phyloP scores from a whole-genome alignment of 2,797 vertebrate species.

The Melanotaenia pygmaea region DNA sequence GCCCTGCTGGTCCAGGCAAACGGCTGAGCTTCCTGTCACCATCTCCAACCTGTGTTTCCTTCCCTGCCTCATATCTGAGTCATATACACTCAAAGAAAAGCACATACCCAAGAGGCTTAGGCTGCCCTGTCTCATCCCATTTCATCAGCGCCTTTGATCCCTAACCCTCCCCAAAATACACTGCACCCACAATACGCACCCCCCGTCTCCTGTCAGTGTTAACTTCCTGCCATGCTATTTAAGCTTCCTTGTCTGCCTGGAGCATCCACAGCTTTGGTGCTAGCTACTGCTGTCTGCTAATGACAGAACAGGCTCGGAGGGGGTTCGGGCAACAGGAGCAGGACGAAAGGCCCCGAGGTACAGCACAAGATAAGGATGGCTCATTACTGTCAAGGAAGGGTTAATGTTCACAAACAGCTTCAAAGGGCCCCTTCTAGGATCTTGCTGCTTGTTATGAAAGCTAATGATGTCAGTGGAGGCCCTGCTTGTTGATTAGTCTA shows the following conservation, averaged over 20 bases:
- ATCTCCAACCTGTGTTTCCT: conserved; percentile 69
- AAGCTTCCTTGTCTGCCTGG: conserved; percentile 71
- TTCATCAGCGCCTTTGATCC: conserved; percentile 74
- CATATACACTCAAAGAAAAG: conserved; percentile 58
- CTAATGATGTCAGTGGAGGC: conserved; percentile 80
- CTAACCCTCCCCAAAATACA: conserved; percentile 72
- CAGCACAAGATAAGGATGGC: conserved; percentile 52
- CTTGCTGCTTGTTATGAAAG: conserved; percentile 71
- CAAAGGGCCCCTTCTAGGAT: conserved; percentile 63
- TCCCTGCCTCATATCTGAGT: conserved; percentile 65
- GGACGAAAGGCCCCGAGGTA: conserved; percentile 65
- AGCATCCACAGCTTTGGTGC: conserved; percentile 67
- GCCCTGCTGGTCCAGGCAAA: conserved; percentile 70
- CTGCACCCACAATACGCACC: conserved; percentile 13
- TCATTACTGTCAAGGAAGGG: conserved; percentile 70
- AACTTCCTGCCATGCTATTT: conserved; percentile 75
- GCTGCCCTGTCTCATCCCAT: conserved; percentile 77
- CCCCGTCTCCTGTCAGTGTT: conserved; percentile 55
- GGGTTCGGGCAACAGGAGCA: conserved; percentile 57
- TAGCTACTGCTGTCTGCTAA: conserved; percentile 64
- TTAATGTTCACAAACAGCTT: conserved; percentile 69
- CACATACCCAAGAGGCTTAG: conserved; percentile 71
- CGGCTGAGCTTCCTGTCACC: conserved; percentile 72
- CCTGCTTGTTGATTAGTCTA: conserved; percentile 79
- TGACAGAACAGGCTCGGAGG: conserved; percentile 60